Conservation (phyloP, 2,888 invertebrate species). For the Harpalus rufipes region DNA sequence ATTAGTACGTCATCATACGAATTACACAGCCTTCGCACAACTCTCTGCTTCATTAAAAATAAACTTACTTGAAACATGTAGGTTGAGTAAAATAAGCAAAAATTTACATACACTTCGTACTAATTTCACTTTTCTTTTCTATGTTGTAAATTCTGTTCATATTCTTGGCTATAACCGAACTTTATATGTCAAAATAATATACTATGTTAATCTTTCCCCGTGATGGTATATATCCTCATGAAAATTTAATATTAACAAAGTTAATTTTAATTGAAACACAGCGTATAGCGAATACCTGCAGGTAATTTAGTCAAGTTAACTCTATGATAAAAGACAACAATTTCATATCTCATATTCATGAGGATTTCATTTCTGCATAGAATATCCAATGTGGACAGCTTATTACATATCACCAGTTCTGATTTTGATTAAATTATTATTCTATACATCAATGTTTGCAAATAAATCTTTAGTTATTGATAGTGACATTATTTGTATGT, state of each 20-base stretch:
- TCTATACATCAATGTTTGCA: background rate
- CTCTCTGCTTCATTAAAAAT: constrained; percentile 17
- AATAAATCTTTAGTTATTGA: too few species aligned
- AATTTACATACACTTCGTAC: constrained; percentile 33
- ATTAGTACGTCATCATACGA: constrained; percentile 7
- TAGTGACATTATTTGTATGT: too few species aligned
- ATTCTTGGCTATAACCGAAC: constrained; percentile 29
- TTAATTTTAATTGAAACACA: constrained; percentile 41
- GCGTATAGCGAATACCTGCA: constrained; percentile 17
- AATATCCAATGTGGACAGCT: too few species aligned
- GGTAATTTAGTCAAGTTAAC: constrained; percentile 15
- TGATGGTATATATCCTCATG: constrained; percentile 37
- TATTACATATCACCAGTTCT: background rate
- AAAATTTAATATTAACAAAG: constrained; percentile 39
- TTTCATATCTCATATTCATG: background rate
- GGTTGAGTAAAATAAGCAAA: constrained; percentile 19
- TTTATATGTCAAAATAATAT: constrained; percentile 31
- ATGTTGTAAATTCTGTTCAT: constrained; percentile 7
- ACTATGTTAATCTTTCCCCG: constrained; percentile 24
- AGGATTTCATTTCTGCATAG: too few species aligned
- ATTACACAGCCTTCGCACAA: constrained; percentile 1
- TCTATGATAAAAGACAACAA: constrained; percentile 17
- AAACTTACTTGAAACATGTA: background rate
- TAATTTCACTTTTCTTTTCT: constrained; percentile 9
- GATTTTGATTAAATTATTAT: background rate